Base-by-base conservation (phyloP, 2,113 vertebrate genomes). In the Phaetusa simplex region DNA sequence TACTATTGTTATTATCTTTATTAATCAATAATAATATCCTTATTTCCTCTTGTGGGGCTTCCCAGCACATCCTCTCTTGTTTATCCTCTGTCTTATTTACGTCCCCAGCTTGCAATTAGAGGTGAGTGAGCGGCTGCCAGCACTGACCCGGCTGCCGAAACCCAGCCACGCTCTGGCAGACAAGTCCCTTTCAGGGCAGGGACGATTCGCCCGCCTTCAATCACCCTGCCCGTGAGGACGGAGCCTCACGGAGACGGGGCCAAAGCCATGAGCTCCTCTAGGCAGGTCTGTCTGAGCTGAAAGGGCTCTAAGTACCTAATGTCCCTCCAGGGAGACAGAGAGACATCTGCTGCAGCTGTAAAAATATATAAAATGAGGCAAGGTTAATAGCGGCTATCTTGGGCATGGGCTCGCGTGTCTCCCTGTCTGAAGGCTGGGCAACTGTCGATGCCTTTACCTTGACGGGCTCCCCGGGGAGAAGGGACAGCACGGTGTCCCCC, bases 321-420 rank as follows among this genome's bases (percentile, higher is more conserved):
- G 1, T 62, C 71, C 71, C 93, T 72, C 82, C 78, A 77, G 93
- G 87, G 96, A 97, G 71, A 65, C 49, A 65, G 49, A 2, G 5
- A 95, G 82, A 76, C 74, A 95, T 88, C 93, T 88, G 90, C 17
- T 4, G 62, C 87, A 92, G 88, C 96, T 93, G 87, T 90, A 93
- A 91, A 89, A 93, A 88, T 80, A 88, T 50, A 82, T 77, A 92
- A 95, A 96, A 91, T 18, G n/a, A 93, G 66, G 78, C 62, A 69
- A 91, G 93, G 93, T 90, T 96, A 95, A 95, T 29, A 91, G 93
- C 0, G 3, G 92, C 85, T 90, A 93, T 91, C 84, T 69, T 13
- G 32, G 78, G 78, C 40, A n/a, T 22, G 34, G 56, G 52, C 0
- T 2, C 2, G 5, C 11, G 26, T 32, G 64, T 34, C 74, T 76